Conservation (phyloP, 2,113 vertebrate genomes). For the Psephotus haematonotus region DNA sequence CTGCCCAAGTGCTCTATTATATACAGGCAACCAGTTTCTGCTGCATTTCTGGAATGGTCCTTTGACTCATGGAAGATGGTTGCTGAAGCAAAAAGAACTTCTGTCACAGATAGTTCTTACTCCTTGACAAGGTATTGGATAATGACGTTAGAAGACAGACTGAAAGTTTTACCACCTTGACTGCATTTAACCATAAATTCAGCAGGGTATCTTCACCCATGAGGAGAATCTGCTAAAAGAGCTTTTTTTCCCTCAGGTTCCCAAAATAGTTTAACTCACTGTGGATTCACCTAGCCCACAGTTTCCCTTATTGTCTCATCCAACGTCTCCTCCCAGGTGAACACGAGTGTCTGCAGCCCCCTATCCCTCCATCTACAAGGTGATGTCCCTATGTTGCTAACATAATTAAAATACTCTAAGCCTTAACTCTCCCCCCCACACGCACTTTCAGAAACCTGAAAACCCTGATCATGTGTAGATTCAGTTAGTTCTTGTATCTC, state of each 20-base stretch:
- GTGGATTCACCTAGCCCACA: background rate
- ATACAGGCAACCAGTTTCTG: background rate
- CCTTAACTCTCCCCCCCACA: background rate
- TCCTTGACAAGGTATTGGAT: background rate
- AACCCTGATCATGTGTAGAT: background rate
- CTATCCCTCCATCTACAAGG: background rate
- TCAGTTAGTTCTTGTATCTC: background rate
- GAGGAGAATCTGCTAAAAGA: background rate
- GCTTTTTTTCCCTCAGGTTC: background rate
- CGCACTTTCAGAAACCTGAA: background rate
- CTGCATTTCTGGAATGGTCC: background rate
- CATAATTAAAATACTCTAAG: background rate
- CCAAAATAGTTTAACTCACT: background rate
- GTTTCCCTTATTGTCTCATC: background rate
- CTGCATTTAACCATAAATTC: background rate
- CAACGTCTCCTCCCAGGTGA: background rate
- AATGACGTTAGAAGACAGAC: background rate
- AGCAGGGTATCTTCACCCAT: background rate
- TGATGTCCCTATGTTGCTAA: accelerated
- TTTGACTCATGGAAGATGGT: background rate
- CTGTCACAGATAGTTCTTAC: background rate
- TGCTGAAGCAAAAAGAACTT: background rate
- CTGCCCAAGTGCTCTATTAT: accelerated
- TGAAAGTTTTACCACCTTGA: background rate
- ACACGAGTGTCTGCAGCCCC: background rate